These are phyloP conservation scores for Drosophila rufa DNA, from an alignment of 1,140 invertebrate species.

Conservation along the genomic window DNA sequence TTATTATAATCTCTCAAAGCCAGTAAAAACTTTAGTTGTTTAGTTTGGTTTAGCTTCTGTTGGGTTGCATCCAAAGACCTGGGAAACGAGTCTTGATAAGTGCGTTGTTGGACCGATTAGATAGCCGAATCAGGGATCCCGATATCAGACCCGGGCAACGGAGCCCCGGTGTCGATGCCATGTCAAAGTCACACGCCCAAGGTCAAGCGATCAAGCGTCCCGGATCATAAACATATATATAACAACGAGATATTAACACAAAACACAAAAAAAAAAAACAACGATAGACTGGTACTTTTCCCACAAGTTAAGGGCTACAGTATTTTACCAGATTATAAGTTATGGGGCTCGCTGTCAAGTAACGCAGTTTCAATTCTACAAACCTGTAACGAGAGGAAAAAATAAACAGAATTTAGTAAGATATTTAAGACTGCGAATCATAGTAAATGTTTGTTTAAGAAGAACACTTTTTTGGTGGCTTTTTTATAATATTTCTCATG, in stretches of 20 bases:
- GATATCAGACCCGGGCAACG: conserved; percentile 15
- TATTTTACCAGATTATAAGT: conserved; percentile 16
- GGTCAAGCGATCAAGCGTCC: conserved; percentile 10
- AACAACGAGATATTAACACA: background rate
- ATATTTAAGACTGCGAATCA: background rate
- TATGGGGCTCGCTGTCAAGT: background rate
- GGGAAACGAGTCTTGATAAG: conserved; percentile 16
- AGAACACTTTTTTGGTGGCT: conserved; percentile 1
- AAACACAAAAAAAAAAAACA: background rate
- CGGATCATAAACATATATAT: conserved; percentile 20
- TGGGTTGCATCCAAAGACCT: conserved; percentile 14
- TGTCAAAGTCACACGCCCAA: conserved; percentile 26
- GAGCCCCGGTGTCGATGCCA: conserved; percentile 16
- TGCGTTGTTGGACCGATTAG: conserved; percentile 21
- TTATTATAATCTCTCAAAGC: conserved; percentile 7
- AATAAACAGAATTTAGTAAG: background rate
- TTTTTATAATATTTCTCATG: conserved; percentile 10
- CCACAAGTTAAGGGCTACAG: background rate
- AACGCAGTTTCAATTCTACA: background rate
- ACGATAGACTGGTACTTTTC: conserved; percentile 1
- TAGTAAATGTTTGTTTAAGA: background rate
- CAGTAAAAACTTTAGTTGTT: background rate
- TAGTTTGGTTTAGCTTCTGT: conserved; percentile 30
- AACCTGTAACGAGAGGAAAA: conserved; percentile 13
- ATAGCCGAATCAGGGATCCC: conserved; percentile 30